Conservation (phyloP, 2,113 vertebrate genomes). For the Leucosticte australis region DNA sequence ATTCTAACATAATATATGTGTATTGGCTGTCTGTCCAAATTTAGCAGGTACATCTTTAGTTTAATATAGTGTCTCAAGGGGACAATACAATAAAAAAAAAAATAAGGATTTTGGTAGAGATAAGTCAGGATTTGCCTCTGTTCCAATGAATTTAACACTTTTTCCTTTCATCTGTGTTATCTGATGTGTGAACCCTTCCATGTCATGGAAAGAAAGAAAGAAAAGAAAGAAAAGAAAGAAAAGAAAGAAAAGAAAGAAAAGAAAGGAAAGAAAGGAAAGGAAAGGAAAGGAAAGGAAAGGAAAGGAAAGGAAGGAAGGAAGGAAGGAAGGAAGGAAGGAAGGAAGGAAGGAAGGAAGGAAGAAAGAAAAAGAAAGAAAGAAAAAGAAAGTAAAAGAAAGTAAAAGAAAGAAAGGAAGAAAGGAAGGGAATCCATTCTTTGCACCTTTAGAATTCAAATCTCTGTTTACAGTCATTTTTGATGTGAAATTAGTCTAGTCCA, state of each 20-base stretch:
- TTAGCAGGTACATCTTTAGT: neutral
- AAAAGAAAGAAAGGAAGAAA: neutral
- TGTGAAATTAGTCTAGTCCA: neutral
- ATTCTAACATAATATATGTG: neutral
- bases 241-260: no score
- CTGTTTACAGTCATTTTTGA: slow-evolving; percentile 19
- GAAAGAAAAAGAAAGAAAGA: neutral
- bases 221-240: no score
- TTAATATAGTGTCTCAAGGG: neutral
- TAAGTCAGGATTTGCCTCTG: neutral
- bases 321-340: no score
- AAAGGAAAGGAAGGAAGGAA: no score
- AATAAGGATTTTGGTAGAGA: neutral
- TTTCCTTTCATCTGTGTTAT: neutral
- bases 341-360: no score
- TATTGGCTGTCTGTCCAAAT: neutral
- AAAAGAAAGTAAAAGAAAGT: neutral
- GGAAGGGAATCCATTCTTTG: neutral
- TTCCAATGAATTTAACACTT: neutral
- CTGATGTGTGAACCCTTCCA: neutral
- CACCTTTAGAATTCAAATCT: neutral
- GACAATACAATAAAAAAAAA: neutral
- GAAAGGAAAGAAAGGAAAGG: no score
- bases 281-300: no score
- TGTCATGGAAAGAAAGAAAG: no score